Evolutionary conservation across 2,888 invertebrate genomes (phyloP).

Genomic region (Boloria selene): DNA sequence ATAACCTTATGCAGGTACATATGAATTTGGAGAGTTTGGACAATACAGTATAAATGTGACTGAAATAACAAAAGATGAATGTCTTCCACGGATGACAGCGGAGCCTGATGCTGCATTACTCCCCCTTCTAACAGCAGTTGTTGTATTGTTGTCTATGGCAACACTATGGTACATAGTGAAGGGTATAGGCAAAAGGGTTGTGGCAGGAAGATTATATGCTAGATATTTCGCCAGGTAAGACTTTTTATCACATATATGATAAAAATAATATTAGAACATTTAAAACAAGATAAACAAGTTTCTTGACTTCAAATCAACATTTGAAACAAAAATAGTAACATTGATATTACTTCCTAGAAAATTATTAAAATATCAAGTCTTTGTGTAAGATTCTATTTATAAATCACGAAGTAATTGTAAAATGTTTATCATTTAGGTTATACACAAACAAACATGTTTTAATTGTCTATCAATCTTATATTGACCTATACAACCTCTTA

Average conservation of each 20-base stretch:
- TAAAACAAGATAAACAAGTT: too few relatives aligned
- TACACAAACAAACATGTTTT: too few relatives aligned
- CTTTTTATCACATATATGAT: not conserved
- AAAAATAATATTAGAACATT: too few relatives aligned
- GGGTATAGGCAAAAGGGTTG: constrained; percentile 67
- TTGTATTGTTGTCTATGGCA: constrained; percentile 73
- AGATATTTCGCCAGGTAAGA: constrained; percentile 72
- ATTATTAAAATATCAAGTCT: too few relatives aligned
- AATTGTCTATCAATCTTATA: too few relatives aligned
- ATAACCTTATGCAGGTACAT: constrained; percentile 52
- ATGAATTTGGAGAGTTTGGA: constrained; percentile 72
- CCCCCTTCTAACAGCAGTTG: constrained; percentile 70
- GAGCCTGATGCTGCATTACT: constrained; percentile 75
- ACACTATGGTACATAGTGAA: constrained; percentile 77
- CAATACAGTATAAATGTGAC: constrained; percentile 65
- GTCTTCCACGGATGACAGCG: constrained; percentile 66
- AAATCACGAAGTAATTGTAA: too few relatives aligned
- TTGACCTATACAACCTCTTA: too few relatives aligned
- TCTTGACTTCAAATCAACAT: too few relatives aligned
- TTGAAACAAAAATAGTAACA: too few relatives aligned
- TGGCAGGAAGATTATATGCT: constrained; percentile 68
- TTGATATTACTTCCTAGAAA: too few relatives aligned
- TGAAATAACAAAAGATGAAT: constrained; percentile 48
- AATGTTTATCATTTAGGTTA: too few relatives aligned
- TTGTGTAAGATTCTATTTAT: too few relatives aligned